A percentile compares a stretch with the other conserved stretches of the same genome.
Conservation (phyloP, 2,797 vertebrate species). For the Anomalospiza imberbis region DNA sequence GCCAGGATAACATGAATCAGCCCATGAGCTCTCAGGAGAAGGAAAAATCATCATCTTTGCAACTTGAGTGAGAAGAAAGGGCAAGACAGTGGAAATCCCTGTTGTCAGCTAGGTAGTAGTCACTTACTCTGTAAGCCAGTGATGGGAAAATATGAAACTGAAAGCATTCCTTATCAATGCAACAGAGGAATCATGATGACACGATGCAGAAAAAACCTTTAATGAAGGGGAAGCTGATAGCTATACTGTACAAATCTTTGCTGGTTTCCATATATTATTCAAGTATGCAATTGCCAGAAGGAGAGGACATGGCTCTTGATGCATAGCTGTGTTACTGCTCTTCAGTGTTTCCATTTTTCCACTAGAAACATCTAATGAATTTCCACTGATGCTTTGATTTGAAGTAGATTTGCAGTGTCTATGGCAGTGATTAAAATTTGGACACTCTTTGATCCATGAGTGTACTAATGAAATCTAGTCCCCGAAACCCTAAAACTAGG, state of each 20-base stretch:
- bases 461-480: background rate
- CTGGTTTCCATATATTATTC: background rate
- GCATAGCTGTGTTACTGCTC: background rate
- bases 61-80: background rate
- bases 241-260: background rate
- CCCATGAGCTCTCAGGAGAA: background rate
- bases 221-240: background rate
- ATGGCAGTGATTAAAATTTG: background rate
- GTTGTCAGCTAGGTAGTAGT: background rate
- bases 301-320: background rate
- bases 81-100: background rate
- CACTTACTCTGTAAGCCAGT: background rate
- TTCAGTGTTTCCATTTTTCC: background rate
- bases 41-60: background rate
- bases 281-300: background rate
- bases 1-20: background rate
- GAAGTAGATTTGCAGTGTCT: background rate
- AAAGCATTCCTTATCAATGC: background rate
- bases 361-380: background rate
- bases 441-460: no score
- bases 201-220: background rate
- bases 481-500: fast-evolving
- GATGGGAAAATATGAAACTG: background rate
- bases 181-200: background rate
- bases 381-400: background rate